Evolutionary conservation across 92 coral and sea anemone species (phyloP), one percentile per base, ranked within the genome.

Genomic region (Desmophyllum pertusum): DNA sequence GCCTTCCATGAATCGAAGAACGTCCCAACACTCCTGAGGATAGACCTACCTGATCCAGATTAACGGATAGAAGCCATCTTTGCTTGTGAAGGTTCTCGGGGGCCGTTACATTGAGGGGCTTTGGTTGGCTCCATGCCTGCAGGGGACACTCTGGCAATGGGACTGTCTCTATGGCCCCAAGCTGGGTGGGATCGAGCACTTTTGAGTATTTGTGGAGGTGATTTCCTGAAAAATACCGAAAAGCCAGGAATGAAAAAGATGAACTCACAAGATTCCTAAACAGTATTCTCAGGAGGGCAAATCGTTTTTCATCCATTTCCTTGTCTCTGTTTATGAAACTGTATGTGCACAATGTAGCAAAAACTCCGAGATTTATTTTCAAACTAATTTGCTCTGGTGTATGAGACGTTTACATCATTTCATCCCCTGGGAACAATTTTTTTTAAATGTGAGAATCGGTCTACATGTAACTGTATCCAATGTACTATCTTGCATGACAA

Each of bases 151-250:
- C 90, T 10, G 98, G 95, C 35, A 96, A 77, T 27, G 96, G 93
- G 81, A 91, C 95, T 46, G 98, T 91, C 59, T 92, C 98, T 11
- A 95, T 89, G 35, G 95, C 86, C 36, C 99, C 99, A 17, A 96
- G 97, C 27, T 89, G 92, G 2, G 93, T 81, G 27, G 84, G 68
- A 62, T 96, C 96, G 50, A 96, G 77, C 11, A 96, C 99, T 86
- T 96, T 96, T 88, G 99, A 96, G 92, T 94, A 96, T 78, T 95
- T 95, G 80, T 94, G 93, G 8, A 96, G 94, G 30, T 96, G 97
- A 80, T 94, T 96, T 15, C 99, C 99, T 96, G 80, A 31, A 74
- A 21, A 14, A 17, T 33, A 8, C 10, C 31, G 30, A 10, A 61
- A 70, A 14, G 6, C 36, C 27, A 25, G 19, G 62, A 9, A 33